phyloP scores from a whole-genome alignment of 1,140 invertebrate genomes.

The Cheumatopsyche charites region DNA sequence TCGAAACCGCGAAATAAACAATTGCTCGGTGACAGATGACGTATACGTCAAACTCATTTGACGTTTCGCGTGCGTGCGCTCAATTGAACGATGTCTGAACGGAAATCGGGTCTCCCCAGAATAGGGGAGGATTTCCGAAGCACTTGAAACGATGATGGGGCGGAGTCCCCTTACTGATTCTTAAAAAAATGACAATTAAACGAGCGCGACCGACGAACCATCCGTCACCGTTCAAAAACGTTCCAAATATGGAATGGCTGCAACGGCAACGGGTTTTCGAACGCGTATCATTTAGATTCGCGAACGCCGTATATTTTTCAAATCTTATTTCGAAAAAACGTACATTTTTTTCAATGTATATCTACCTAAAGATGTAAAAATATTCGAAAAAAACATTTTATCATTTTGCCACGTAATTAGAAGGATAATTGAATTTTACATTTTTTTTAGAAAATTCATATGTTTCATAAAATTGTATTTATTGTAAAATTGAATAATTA shows the following conservation, averaged over 20 bases:
- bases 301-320: background rate
- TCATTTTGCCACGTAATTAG: background rate
- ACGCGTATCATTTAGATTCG: background rate
- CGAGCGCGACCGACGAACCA: conserved; percentile 2
- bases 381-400: background rate
- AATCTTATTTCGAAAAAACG: background rate
- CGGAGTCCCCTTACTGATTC: background rate
- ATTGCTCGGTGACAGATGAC: too few species aligned
- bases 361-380: background rate
- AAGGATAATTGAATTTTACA: too few species aligned
- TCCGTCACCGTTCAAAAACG: conserved; percentile 28
- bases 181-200: background rate
- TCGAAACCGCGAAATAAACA: too few species aligned
- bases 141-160: background rate
- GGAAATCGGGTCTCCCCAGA: too few species aligned
- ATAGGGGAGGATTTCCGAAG: too few species aligned
- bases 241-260: conserved; percentile 32
- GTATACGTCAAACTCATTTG: too few species aligned
- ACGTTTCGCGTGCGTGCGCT: too few species aligned
- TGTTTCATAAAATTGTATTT: too few species aligned
- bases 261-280: conserved; percentile 19
- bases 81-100: too few species aligned
- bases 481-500: too few species aligned
- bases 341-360: background rate
- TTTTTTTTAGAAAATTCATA: too few species aligned